Evolutionary conservation across 2,797 vertebrate genomes (phyloP), one percentile per base, ranked within the genome.

Genomic region (Eutrigla gurnardus): DNA sequence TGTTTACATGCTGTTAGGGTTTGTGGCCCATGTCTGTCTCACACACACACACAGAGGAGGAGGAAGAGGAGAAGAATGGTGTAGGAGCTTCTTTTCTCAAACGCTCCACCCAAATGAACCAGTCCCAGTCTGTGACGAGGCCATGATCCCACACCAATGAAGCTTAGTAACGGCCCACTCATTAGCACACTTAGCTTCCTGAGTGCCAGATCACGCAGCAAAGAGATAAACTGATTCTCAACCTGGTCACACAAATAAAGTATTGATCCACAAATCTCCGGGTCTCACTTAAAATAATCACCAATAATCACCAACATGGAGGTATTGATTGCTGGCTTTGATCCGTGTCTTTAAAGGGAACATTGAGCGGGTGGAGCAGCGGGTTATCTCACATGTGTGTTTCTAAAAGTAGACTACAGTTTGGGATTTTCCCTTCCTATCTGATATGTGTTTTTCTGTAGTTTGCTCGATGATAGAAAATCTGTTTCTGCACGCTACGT

Each of bases 271-370:
- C 73, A 73, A 25, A 68, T 72, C 70, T 81, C 80, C 60, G 46
- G 78, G 37, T 69, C 73, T 78, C 79, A 66, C 64, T 70, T 58
- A 80, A 87, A 86, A 88, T 86, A 90, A 89, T 90, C 88, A 92
- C 25, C 25, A 25, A 25, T 25, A 25, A 25, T 25, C 25, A 25
- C 25, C 25, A 85, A 89, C 70, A 58, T 60, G 60, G 53, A 82
- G 75, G 42, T 77, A 92, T 76, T 78, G 87, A 93, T 87, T 71
- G 60, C 53, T 71, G 54, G 58, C 81, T 91, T 80, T 90, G 84
- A 88, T 89, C 82, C 79, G 65, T 81, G 73, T 86, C 46, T 87
- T 80, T 80, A 60, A 83, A 60, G 57, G 70, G 49, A 73, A 71
- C 65, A 83, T 62, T 81, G 80, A 82, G 37, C 62, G 62, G 55